Evolutionary conservation across 1,140 invertebrate genomes (phyloP).

Genomic region (Drosophila equinoxialis): DNA sequence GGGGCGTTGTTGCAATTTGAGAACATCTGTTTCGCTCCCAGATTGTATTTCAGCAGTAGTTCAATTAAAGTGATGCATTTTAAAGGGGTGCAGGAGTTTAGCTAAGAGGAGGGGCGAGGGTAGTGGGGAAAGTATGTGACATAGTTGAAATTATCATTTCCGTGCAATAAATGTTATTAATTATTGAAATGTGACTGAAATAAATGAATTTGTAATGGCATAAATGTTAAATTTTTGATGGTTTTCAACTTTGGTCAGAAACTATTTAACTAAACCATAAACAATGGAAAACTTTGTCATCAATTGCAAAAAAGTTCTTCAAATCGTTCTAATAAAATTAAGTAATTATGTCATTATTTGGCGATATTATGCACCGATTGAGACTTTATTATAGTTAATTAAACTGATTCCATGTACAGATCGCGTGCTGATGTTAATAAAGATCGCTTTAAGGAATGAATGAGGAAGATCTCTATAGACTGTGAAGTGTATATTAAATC

Average conservation of each 20-base stretch:
- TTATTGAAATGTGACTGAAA: constrained; percentile 1
- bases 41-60: constrained; percentile 52
- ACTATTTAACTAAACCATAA: background rate
- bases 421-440: too few species aligned
- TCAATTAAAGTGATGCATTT: constrained; percentile 68
- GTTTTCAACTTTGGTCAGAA: background rate
- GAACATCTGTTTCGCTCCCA: constrained; percentile 21
- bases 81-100: background rate
- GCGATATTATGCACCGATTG: background rate
- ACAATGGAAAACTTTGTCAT: too few species aligned
- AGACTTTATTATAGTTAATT: background rate
- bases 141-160: background rate
- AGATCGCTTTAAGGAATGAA: too few species aligned
- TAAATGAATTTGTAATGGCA: background rate
- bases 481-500: too few species aligned
- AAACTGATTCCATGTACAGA: background rate
- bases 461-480: too few species aligned
- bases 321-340: background rate
- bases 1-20: constrained; percentile 20
- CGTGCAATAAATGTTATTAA: background rate
- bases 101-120: background rate
- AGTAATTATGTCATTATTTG: background rate
- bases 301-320: background rate
- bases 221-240: background rate
- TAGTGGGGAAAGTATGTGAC: background rate